phyloP scores from a whole-genome alignment of 1,140 invertebrate species.

The Delia radicum region DNA sequence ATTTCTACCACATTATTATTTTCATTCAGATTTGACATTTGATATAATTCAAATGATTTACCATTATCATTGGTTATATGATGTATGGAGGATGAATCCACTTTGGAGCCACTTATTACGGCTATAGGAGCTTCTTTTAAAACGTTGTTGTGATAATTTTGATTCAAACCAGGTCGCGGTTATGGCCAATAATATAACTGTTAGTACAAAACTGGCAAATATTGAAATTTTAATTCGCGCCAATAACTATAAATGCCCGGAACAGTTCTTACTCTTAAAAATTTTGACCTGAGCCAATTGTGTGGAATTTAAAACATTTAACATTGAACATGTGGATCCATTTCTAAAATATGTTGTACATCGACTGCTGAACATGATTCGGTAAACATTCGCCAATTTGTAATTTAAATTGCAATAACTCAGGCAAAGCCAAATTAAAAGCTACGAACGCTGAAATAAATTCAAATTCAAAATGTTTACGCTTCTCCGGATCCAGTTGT shows the following conservation, averaged over 20 bases:
- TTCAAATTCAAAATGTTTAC: slow-evolving; percentile 48
- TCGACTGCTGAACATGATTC: slow-evolving; percentile 65
- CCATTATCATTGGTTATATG: slow-evolving; percentile 34
- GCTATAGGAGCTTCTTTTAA: slow-evolving; percentile 38
- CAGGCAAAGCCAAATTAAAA: slow-evolving; percentile 35
- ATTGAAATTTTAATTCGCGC: slow-evolving; percentile 71
- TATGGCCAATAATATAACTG: slow-evolving; percentile 42
- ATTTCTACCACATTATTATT: slow-evolving; percentile 29
- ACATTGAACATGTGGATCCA: slow-evolving; percentile 58
- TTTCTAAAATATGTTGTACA: slow-evolving; percentile 62
- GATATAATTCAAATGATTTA: slow-evolving; percentile 50
- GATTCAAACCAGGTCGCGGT: slow-evolving; percentile 48
- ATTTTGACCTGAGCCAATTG: slow-evolving; percentile 56
- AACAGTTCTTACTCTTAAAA: slow-evolving; percentile 66
- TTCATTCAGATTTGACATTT: slow-evolving; percentile 47
- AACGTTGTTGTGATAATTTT: slow-evolving; percentile 38
- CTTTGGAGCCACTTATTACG: slow-evolving; percentile 46
- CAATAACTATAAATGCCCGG: slow-evolving; percentile 69
- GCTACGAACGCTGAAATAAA: slow-evolving; percentile 46
- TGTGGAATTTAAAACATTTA: slow-evolving; percentile 36
- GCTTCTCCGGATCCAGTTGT: slow-evolving; percentile 35
- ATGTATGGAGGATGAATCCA: slow-evolving; percentile 28
- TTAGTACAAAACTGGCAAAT: slow-evolving; percentile 59
- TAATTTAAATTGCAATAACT: slow-evolving; percentile 36
- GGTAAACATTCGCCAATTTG: slow-evolving; percentile 70